Conservation (phyloP, 2,888 invertebrate genomes). For the Dolomedes plantarius region DNA sequence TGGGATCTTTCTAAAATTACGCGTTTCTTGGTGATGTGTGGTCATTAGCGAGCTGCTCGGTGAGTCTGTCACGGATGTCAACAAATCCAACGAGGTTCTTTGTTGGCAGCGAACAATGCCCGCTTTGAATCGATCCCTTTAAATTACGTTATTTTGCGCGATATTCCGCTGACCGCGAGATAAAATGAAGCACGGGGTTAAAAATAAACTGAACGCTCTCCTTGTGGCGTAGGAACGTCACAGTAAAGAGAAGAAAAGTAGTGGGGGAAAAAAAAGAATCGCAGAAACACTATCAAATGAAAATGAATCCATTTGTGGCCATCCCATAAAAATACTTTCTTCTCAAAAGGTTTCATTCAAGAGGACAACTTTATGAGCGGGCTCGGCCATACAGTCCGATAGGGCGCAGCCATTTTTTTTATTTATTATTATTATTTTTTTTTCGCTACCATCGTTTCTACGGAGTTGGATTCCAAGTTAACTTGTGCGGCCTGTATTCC, state of each 20-base stretch:
- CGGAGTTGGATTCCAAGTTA: conserved; percentile 5
- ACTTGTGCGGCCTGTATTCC: not conserved
- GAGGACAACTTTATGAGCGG: conserved; percentile 40
- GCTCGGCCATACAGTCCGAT: conserved; percentile 26
- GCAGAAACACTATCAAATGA: conserved; percentile 42
- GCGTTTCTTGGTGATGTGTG: too few relatives aligned
- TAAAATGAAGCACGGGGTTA: conserved; percentile 23
- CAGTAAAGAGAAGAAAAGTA: conserved; percentile 14
- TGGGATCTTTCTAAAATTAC: too few relatives aligned
- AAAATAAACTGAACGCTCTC: conserved; percentile 64
- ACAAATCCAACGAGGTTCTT: conserved; percentile 17
- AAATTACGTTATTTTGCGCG: conserved; percentile 23
- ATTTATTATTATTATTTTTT: too few relatives aligned
- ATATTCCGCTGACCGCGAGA: not conserved
- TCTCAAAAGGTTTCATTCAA: conserved; percentile 44
- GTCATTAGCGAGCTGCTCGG: too few relatives aligned
- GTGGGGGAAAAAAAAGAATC: not conserved
- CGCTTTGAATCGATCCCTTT: conserved; percentile 28
- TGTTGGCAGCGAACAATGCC: not conserved
- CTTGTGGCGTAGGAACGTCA: conserved; percentile 24
- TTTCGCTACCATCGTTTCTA: not conserved
- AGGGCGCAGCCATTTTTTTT: conserved; percentile 21
- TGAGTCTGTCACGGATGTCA: not conserved
- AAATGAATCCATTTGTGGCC: conserved; percentile 62
- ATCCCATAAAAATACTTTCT: conserved; percentile 55